Conservation (phyloP, 2,888 invertebrate genomes). For the Branchellion lobata region DNA sequence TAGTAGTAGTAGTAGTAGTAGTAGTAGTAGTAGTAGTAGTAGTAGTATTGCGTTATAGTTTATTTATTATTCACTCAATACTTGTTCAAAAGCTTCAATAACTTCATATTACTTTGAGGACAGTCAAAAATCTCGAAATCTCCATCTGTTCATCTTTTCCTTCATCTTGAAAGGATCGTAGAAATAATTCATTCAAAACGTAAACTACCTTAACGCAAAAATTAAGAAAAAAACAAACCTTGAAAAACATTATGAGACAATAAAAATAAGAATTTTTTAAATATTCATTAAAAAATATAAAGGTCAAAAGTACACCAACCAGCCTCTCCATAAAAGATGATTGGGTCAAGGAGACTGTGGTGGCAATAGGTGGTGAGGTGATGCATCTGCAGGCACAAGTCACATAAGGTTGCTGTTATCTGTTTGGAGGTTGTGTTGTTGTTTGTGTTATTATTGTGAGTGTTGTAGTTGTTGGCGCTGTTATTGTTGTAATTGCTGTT, state of each 20-base stretch:
- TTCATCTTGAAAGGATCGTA: background rate
- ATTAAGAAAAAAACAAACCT: no score
- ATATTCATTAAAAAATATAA: no score
- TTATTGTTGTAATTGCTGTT: no score
- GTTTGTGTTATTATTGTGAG: no score
- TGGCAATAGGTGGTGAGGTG: background rate
- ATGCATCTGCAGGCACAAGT: background rate
- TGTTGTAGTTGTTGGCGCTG: no score
- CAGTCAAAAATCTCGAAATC: background rate
- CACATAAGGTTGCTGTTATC: slow-evolving; percentile 10
- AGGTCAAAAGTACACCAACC: no score
- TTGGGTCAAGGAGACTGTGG: background rate
- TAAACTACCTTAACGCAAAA: no score
- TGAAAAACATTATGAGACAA: no score
- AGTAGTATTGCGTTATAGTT: background rate
- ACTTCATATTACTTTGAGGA: slow-evolving; percentile 1
- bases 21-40: background rate
- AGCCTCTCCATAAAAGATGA: slow-evolving; percentile 12
- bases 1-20: background rate
- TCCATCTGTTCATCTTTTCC: slow-evolving; percentile 14
- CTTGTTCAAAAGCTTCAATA: no score
- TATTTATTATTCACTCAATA: background rate
- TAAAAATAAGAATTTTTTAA: no score
- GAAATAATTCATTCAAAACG: no score
- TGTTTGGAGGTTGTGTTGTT: no score